Evolutionary conservation across 2,113 vertebrate species (phyloP), one percentile per base, ranked within the genome.

Genomic region (Oryzias melastigma): DNA sequence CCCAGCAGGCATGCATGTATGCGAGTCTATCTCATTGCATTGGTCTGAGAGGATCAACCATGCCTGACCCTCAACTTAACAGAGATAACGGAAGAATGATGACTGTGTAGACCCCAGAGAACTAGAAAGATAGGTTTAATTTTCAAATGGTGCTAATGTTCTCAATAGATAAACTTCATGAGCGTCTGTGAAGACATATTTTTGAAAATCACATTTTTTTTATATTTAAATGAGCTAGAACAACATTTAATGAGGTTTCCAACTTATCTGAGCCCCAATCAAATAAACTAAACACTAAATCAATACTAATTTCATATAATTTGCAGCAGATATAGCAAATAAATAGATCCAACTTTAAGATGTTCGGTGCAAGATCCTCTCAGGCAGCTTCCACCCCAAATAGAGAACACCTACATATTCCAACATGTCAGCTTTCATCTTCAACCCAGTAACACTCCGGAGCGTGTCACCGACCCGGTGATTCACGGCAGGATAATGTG

Each of bases 11-110:
- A 59, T 17, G 72, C 58, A 64, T 17, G 14, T 42, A 41, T 62
- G 58, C 72, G 72, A 73, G 79, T 67, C 59, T 54, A 14, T 47
- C 56, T 61, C 51, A 63, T 77, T 68, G n/a, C 59, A 45, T 61
- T 17, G 44, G 65, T 76, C 42, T 8, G 52, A 77, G 80, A 75
- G 43, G 48, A 67, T 43, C 72, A 62, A 50, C 65, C 46, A 40
- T 22, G 24, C 65, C 83, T 87, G 81, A 87, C 83, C 81, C 61
- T 73, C 66, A 42, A 50, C 71, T 77, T 66, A 54, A 58, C 44
- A 77, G 52, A 56, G 22, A 58, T 43, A 65, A 48, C 52, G 15
- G 15, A 43, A 35, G 40, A 22, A 35, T 16, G 29, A 62, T 43
- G 24, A 16, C 18, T 41, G 46, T 8, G 25, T 4, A 4, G 19